phyloP scores from a whole-genome alignment of 2,797 vertebrate genomes.

The Phrynocephalus guinanensis region DNA sequence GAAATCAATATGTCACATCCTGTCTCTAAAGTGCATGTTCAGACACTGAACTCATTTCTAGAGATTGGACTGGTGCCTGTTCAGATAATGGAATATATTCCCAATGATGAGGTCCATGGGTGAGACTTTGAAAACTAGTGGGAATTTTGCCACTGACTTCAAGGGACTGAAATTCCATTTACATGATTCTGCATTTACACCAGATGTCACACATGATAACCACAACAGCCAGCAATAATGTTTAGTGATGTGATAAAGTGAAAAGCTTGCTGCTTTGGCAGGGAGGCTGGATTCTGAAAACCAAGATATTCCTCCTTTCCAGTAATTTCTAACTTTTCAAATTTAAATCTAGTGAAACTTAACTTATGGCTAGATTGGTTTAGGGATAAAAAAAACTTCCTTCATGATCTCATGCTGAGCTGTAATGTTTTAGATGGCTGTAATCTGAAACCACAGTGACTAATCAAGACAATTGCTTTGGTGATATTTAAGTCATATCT shows the following conservation, averaged over 20 bases:
- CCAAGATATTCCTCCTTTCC: background rate
- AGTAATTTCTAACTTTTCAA: background rate
- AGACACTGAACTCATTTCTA: background rate
- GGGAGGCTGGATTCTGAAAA: background rate
- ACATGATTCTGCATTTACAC: constrained; percentile 31
- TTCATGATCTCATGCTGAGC: background rate
- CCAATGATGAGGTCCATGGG: background rate
- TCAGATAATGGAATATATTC: background rate
- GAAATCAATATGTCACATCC: background rate
- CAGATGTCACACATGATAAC: constrained; percentile 35
- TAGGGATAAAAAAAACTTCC: too few relatives aligned
- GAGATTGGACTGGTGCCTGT: background rate
- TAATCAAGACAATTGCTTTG: too few relatives aligned
- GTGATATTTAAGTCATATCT: too few relatives aligned
- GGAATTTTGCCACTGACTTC: constrained; percentile 34
- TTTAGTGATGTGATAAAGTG: constrained; percentile 17
- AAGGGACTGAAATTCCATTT: constrained; percentile 36
- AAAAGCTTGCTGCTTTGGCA: constrained; percentile 23
- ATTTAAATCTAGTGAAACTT: background rate
- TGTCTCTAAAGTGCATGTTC: rapidly evolving
- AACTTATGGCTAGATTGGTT: background rate
- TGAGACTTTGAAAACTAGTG: constrained; percentile 22
- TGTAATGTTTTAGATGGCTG: background rate
- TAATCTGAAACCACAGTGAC: background rate
- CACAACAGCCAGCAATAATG: constrained; percentile 16